Evolutionary conservation across 2,888 invertebrate species (phyloP), one percentile per base, ranked within the genome.

Genomic region (Xylota segnis): DNA sequence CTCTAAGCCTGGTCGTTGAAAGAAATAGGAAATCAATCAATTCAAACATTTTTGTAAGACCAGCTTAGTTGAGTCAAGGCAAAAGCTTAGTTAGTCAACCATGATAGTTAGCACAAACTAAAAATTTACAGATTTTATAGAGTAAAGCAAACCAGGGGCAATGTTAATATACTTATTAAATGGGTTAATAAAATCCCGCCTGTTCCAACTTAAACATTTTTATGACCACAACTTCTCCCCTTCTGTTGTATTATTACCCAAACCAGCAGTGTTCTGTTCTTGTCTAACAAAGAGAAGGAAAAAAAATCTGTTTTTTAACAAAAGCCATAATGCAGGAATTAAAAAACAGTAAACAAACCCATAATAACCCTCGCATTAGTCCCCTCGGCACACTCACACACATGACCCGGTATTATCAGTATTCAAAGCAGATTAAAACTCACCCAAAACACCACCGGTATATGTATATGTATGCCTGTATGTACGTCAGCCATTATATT

Each of bases 261-360:
- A 59, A 16, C 29, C 52, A 66, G 7, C 50, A 43, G 27, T n/a
- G 7, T 56, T 43, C 58, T 76, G 70, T 71, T 58, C 70, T 40
- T 56, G 43, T 52, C 45, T 37, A 32, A 74, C 71, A 68, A 23
- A 23, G 3, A 23, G 23, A 23, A 23, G n/a, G n/a, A 23, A 23
- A 23, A 23, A 23, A 23, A 43, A 43, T 29, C 47, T 74, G 58
- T 43, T 40, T 54, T 54, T 29, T 45, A 45, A 50, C 65, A 43
- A 63, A 52, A 70, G 59, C 32, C 66, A 81, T 81, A 23, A 68
- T 68, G 50, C 23, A 27, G 37, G 76, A 81, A 86, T 86, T 75
- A 79, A 81, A 76, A 79, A 76, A 81, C 75, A 71, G 84, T 81
- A 84, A 86, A 86, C 84, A 86, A 72, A 72, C 68, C 61, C 81